Percentiles rank a stretch among this genome's conserved stretches.
These are phyloP conservation scores for Parochlus steinenii DNA, from an alignment of 2,888 invertebrate species.

Conservation along the genomic window DNA sequence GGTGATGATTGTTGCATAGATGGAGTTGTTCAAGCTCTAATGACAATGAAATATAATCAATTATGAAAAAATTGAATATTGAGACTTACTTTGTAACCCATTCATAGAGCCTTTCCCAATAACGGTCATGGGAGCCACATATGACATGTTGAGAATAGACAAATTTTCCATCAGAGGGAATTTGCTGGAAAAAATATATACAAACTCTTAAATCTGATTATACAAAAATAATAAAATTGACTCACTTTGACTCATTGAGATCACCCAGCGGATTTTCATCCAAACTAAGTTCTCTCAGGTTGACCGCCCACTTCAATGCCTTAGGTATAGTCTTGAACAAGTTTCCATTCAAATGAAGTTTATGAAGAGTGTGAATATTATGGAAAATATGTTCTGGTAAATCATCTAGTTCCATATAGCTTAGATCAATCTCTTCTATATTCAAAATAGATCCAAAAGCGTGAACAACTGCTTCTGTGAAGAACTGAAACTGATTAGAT, in stretches of 20 bases:
- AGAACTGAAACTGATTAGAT: constrained; percentile 52
- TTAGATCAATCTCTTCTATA: constrained; percentile 56
- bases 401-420: constrained; percentile 42
- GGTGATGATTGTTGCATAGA: constrained; percentile 43
- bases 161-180: constrained; percentile 47
- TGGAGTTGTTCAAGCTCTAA: constrained; percentile 37
- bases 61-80: not conserved
- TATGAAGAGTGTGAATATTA: constrained; percentile 43
- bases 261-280: constrained; percentile 51
- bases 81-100: constrained; percentile 30
- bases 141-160: constrained; percentile 47
- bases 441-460: constrained; percentile 47
- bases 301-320: constrained; percentile 40
- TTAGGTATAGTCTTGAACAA: constrained; percentile 39
- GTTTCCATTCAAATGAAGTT: constrained; percentile 51
- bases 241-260: constrained; percentile 33
- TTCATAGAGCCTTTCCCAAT: constrained; percentile 41
- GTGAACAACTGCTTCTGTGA: constrained; percentile 43
- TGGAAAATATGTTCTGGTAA: constrained; percentile 51
- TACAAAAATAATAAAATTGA: constrained; percentile 18
- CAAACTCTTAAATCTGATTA: constrained; percentile 20
- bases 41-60: not conserved
- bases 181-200: constrained; percentile 30
- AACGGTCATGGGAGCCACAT: constrained; percentile 40
- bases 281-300: constrained; percentile 42